Base-by-base conservation (phyloP, 2,113 vertebrate genomes). In the Chamaea fasciata region DNA sequence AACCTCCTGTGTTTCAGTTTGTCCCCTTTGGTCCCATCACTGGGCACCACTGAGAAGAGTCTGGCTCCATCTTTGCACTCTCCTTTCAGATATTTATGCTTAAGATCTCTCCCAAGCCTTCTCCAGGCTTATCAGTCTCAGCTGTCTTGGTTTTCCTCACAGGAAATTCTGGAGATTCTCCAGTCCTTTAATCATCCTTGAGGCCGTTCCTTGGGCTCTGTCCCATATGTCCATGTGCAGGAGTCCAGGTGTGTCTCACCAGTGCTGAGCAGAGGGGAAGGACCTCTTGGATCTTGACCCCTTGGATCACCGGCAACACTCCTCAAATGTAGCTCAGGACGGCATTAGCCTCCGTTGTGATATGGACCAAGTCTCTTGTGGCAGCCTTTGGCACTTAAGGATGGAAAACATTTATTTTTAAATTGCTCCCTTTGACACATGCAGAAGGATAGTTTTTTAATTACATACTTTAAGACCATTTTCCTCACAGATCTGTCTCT, bases 171-270 rank as follows among this genome's bases (percentile, higher is more conserved):
- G 59, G 33, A 62, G 28, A 13, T 67, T 60, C 19, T 74, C 8
- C 39, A 55, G 27, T 57, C 8, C 42, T 21, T 59, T 27, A 6
- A 21, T 57, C 23, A 42, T 23, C 17, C 64, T 33, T 2, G 10
- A 53, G n/a, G 31, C 21, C 15, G 11, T 77, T 87, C 1, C 2
- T 4, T 53, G 68, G 50, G 41, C 31, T 71, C 6, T 37, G 2
- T 71, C 20, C 52, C 2, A 0, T 3, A 4, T 28, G 41, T n/a
- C 42, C 15, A 2, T 26, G 12, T 15, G 7, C n/a, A 21, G n/a
- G 13, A 27, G 23, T 44, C 21, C 4, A 2, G 31, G 5, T 28
- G 26, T 28, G 17, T 47, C 33, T n/a, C 74, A 70, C 26, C 78
- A 55, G n/a, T 15, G 60, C 52, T 55, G 50, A n/a, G 69, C 2